Conservation (phyloP, 2,797 vertebrate genomes). For the Enteromius argenteus region DNA sequence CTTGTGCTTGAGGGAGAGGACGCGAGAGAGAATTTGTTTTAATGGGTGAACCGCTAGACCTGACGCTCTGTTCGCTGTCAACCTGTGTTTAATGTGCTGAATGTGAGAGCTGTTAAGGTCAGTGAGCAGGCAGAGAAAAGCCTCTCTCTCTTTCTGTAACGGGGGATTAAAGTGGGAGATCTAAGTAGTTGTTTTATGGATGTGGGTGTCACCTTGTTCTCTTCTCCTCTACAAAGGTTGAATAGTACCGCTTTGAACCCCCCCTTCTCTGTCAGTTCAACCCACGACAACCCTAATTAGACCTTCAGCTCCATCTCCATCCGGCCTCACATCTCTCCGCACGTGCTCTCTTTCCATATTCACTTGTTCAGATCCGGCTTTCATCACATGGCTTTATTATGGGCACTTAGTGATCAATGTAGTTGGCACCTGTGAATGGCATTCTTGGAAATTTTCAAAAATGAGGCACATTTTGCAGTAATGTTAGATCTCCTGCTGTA, state of each 20-base stretch:
- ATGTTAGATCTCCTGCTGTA: not conserved
- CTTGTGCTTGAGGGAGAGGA: slow-evolving; percentile 17
- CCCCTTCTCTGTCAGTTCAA: not conserved
- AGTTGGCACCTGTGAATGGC: slow-evolving; percentile 8
- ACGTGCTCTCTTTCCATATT: not conserved
- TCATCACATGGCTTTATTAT: not conserved
- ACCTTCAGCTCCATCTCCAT: slow-evolving; percentile 9
- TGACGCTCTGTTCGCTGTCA: not conserved
- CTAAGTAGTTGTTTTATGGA: slow-evolving; percentile 35
- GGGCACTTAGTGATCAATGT: slow-evolving; percentile 5
- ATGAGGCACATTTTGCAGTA: not conserved
- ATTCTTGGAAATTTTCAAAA: slow-evolving; percentile 4
- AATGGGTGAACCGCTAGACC: slow-evolving; percentile 21
- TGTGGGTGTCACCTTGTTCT: slow-evolving; percentile 26
- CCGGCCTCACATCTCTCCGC: slow-evolving; percentile 15
- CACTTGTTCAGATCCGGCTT: slow-evolving; percentile 6
- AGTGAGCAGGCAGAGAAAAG: slow-evolving; percentile 33
- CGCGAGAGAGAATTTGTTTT: slow-evolving; percentile 25
- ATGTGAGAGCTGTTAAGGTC: slow-evolving; percentile 33
- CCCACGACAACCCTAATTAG: slow-evolving; percentile 7
- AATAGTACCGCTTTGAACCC: slow-evolving; percentile 20
- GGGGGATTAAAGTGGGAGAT: slow-evolving; percentile 25
- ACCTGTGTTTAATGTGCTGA: slow-evolving; percentile 34
- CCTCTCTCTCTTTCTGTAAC: slow-evolving; percentile 27
- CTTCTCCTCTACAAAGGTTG: slow-evolving; percentile 32